Conservation (phyloP, 1,140 invertebrate species). For the Pseudoatta argentina region DNA sequence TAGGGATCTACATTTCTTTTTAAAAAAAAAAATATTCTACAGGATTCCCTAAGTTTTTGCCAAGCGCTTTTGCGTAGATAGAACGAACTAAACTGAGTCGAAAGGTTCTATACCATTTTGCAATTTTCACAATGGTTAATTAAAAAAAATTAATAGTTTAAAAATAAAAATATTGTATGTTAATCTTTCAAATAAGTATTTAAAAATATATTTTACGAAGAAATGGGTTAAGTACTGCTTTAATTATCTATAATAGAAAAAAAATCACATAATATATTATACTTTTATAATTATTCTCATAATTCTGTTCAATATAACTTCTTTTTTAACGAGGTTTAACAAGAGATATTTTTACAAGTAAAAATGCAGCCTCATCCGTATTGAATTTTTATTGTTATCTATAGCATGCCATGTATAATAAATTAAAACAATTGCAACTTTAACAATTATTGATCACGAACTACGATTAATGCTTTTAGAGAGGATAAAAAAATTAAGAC, state of each 20-base stretch:
- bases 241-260: neutral
- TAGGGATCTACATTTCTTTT: no score
- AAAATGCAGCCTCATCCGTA: neutral
- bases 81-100: no score
- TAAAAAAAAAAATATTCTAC: no score
- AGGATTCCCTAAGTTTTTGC: no score
- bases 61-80: no score
- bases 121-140: no score
- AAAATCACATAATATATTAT: neutral
- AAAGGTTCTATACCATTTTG: no score
- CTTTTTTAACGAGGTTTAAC: neutral
- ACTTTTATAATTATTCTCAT: neutral
- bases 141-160: neutral
- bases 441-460: neutral
- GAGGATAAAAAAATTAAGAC: neutral
- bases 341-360: neutral
- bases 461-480: conserved; percentile 12
- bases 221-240: neutral
- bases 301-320: neutral
- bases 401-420: neutral
- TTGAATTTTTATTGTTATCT: neutral
- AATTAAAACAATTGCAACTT: neutral
- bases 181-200: neutral
- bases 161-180: neutral
- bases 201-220: neutral